Conservation (phyloP, 2,888 invertebrate genomes). For the Epistrophe eligans region DNA sequence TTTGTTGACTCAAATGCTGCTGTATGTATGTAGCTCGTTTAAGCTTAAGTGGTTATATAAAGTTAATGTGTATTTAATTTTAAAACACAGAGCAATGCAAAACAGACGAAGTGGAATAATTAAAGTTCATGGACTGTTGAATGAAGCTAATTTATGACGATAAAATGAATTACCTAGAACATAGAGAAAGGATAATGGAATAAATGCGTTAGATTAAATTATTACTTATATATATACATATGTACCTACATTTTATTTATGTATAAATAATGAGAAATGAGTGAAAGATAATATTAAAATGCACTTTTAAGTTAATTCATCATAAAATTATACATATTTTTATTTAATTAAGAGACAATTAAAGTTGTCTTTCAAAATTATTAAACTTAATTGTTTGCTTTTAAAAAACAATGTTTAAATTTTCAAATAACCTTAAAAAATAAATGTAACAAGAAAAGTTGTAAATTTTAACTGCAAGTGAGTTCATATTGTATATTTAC, state of each 20-base stretch:
- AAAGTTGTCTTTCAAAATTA: background rate
- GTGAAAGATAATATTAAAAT: background rate
- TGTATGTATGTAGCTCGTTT: conserved; percentile 21
- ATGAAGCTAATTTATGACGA: conserved; percentile 34
- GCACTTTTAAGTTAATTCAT: background rate
- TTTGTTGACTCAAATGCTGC: conserved; percentile 44
- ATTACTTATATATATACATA: too few relatives aligned
- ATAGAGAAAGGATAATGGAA: conserved; percentile 17
- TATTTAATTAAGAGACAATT: background rate
- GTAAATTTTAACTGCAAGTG: too few relatives aligned
- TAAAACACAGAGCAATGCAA: conserved; percentile 19
- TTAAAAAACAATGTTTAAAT: background rate
- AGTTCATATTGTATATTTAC: too few relatives aligned
- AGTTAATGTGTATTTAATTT: conserved; percentile 52
- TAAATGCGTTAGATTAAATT: conserved; percentile 11
- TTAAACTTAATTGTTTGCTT: background rate
- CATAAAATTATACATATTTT: background rate
- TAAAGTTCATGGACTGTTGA: conserved; percentile 46
- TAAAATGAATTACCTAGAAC: conserved; percentile 6
- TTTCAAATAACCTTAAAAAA: background rate
- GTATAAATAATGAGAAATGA: background rate
- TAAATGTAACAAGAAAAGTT: too few relatives aligned
- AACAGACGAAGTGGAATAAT: conserved; percentile 42
- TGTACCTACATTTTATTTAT: background rate
- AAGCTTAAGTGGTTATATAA: conserved; percentile 38